Evolutionary conservation across 2,888 invertebrate species (phyloP).

Genomic region (Leptinotarsa peninsularis): DNA sequence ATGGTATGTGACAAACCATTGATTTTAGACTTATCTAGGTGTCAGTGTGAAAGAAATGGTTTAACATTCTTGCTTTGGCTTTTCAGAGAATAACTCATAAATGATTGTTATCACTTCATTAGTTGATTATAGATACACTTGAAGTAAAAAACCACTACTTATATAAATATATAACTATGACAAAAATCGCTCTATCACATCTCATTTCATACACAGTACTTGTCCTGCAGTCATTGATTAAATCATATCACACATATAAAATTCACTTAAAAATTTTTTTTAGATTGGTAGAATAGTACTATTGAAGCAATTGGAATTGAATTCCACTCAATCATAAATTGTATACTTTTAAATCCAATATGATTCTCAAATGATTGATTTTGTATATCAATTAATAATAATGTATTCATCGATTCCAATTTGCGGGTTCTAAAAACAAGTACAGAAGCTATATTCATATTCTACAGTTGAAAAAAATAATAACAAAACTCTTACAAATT

Average conservation of each 20-base stretch:
- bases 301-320: neutral
- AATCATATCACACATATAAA: slow-evolving; percentile 4
- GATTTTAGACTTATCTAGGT: too few species aligned
- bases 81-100: too few species aligned
- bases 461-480: neutral
- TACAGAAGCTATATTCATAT: neutral
- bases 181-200: slow-evolving; percentile 22
- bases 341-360: neutral
- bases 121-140: neutral
- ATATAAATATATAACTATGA: slow-evolving; percentile 18
- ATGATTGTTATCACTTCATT: neutral
- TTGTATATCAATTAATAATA: too few species aligned
- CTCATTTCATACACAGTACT: slow-evolving; percentile 6
- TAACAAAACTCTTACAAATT: neutral
- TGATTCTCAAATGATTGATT: too few species aligned
- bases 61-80: too few species aligned
- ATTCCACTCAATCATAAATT: neutral
- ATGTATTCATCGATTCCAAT: neutral
- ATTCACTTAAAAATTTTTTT: neutral
- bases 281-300: neutral
- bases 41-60: too few species aligned
- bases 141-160: neutral
- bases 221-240: neutral
- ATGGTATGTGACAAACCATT: too few species aligned
- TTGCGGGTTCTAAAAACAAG: neutral